Evolutionary conservation across 2,888 invertebrate species (phyloP).

Genomic region (Melolontha melolontha): DNA sequence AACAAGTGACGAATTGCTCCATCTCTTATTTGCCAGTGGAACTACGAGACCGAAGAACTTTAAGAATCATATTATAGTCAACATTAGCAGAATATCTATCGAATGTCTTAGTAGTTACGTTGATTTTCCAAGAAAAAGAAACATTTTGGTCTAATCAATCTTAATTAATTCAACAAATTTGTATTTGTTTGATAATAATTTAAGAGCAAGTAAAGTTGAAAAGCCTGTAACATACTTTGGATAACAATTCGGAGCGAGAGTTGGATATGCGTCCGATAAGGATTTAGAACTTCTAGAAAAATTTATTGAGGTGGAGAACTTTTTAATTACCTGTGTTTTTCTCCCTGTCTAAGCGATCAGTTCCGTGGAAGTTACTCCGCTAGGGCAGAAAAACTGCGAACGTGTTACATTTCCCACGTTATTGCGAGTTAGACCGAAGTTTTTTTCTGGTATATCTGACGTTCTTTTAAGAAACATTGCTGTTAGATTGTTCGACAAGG

Average conservation of each 20-base stretch:
- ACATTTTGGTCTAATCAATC: not conserved
- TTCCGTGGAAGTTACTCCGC: constrained; percentile 1
- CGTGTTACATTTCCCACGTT: constrained; percentile 21
- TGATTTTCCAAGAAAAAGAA: too few relatives aligned
- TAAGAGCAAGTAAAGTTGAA: not conserved
- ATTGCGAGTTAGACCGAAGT: constrained; percentile 30
- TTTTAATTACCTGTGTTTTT: constrained; percentile 41
- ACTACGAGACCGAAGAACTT: too few relatives aligned
- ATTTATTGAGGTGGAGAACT: constrained; percentile 39
- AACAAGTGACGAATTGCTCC: too few relatives aligned
- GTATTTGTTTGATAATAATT: constrained; percentile 27
- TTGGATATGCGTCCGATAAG: constrained; percentile 25
- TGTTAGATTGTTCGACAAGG: constrained; percentile 21
- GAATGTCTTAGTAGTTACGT: too few relatives aligned
- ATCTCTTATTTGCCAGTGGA: too few relatives aligned
- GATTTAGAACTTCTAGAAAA: constrained; percentile 35
- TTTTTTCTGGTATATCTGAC: constrained; percentile 20
- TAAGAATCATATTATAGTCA: too few relatives aligned
- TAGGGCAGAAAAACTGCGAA: constrained; percentile 1
- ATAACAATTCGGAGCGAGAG: constrained; percentile 32
- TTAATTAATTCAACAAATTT: constrained; percentile 20
- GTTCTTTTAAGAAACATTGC: constrained; percentile 16
- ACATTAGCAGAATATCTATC: too few relatives aligned
- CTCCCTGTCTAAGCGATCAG: constrained; percentile 23
- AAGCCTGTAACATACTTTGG: constrained; percentile 16